These are phyloP conservation scores for Eulithis testata DNA, from an alignment of 2,888 invertebrate genomes.

Conservation along the genomic window DNA sequence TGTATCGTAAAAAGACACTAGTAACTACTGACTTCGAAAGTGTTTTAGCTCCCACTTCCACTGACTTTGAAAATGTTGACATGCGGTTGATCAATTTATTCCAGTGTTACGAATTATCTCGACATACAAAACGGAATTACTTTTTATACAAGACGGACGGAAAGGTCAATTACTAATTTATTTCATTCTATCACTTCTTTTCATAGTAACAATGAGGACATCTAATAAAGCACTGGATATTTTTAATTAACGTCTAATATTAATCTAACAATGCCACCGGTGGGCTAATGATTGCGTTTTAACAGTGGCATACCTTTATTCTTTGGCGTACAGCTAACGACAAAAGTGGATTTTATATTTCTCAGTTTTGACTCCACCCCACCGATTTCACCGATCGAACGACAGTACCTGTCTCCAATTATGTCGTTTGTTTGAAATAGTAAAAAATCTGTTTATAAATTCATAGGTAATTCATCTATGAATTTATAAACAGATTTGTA, in stretches of 20 bases:
- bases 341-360: conserved; percentile 4
- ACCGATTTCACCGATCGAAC: too few relatives aligned
- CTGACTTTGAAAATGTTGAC: too few relatives aligned
- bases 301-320: conserved; percentile 31
- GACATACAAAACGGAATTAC: conserved; percentile 10
- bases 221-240: conserved; percentile 42
- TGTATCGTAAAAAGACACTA: too few relatives aligned
- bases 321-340: conserved; percentile 20
- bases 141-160: conserved; percentile 11
- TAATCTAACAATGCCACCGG: conserved; percentile 42
- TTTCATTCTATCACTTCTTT: conserved; percentile 25
- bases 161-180: conserved; percentile 21
- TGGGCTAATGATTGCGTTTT: conserved; percentile 43
- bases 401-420: too few relatives aligned
- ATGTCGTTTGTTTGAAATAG: too few relatives aligned
- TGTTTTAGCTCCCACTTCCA: too few relatives aligned
- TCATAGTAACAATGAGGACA: conserved; percentile 38
- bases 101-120: background rate
- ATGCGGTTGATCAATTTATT: background rate
- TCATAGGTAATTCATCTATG: too few relatives aligned
- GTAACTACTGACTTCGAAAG: too few relatives aligned
- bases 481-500: too few relatives aligned
- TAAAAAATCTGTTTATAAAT: too few relatives aligned
- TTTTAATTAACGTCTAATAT: conserved; percentile 45
- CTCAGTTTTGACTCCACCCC: too few relatives aligned